Percentiles rank a stretch among this genome's conserved stretches.
These are phyloP conservation scores for Lasioglossum villosulum DNA, from an alignment of 2,888 invertebrate species.

Conservation along the genomic window DNA sequence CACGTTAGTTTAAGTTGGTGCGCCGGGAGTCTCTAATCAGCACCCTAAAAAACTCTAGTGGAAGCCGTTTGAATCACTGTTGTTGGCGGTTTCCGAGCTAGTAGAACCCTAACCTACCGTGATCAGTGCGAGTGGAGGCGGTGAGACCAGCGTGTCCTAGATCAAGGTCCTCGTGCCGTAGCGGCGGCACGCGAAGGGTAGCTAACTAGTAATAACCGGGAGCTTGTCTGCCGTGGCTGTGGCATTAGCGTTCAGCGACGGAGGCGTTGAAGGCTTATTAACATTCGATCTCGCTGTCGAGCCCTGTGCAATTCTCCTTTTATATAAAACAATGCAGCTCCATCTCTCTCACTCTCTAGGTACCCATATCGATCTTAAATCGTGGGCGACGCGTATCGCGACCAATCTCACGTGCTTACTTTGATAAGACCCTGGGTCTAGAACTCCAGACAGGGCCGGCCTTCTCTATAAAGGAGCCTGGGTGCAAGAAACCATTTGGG, in stretches of 20 bases:
- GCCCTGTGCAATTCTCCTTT: not conserved
- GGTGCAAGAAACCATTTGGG: no score
- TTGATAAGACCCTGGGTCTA: not conserved
- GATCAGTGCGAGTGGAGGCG: not conserved
- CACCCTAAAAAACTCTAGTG: no score
- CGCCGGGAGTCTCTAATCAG: no score
- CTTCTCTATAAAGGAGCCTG: no score
- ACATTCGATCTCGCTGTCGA: slow-evolving; percentile 21
- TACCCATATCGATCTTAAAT: slow-evolving; percentile 26
- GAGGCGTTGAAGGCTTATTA: slow-evolving; percentile 29
- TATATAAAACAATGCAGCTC: not conserved
- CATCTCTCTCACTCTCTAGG: not conserved
- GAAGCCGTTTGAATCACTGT: not conserved
- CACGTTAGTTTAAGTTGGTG: no score
- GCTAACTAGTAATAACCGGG: slow-evolving; percentile 36
- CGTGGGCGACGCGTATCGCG: not conserved
- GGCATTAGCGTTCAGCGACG: slow-evolving; percentile 28
- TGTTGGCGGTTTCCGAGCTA: not conserved
- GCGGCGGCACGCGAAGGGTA: slow-evolving; percentile 45
- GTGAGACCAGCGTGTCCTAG: slow-evolving; percentile 26
- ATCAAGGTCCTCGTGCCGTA: slow-evolving; percentile 38
- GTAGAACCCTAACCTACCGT: not conserved
- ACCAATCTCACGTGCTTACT: slow-evolving; percentile 6
- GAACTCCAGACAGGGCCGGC: not conserved
- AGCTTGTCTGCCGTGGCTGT: slow-evolving; percentile 25